Evolutionary conservation across 2,888 invertebrate genomes (phyloP).

Genomic region (Timandra comae): DNA sequence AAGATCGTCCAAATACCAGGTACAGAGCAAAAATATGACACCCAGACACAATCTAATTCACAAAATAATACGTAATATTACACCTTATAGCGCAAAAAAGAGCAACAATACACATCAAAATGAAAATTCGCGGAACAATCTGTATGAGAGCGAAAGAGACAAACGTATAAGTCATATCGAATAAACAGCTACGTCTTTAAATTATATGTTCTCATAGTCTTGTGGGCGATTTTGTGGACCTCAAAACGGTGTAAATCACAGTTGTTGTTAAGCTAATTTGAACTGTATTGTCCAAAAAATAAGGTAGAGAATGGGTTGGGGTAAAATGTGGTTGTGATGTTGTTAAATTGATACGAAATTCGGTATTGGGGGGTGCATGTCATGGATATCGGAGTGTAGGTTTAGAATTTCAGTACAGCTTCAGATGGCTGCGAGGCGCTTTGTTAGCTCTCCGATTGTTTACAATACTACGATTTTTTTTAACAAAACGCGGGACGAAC

Average conservation of each 20-base stretch:
- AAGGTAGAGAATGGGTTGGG: constrained; percentile 17
- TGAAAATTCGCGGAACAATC: constrained; percentile 50
- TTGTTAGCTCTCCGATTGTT: constrained; percentile 72
- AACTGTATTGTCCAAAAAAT: not conserved
- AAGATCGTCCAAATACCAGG: constrained; percentile 38
- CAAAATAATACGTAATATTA: constrained; percentile 74
- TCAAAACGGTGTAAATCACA: constrained; percentile 30
- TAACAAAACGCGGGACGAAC: constrained; percentile 34
- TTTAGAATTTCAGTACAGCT: constrained; percentile 77
- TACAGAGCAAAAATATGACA: constrained; percentile 65
- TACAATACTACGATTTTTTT: constrained; percentile 60
- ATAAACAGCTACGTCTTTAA: constrained; percentile 66
- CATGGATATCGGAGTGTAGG: constrained; percentile 74
- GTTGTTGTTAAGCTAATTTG: constrained; percentile 22
- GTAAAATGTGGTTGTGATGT: constrained; percentile 22
- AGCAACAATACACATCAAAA: constrained; percentile 55
- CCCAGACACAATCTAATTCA: constrained; percentile 72
- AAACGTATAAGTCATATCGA: constrained; percentile 29
- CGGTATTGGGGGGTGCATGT: constrained; percentile 75
- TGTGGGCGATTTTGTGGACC: constrained; percentile 40
- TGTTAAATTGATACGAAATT: constrained; percentile 51
- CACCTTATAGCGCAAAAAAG: constrained; percentile 69
- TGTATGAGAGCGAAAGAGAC: constrained; percentile 45
- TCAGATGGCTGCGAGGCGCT: constrained; percentile 75
- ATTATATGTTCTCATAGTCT: constrained; percentile 78